These are phyloP conservation scores for Channa striata DNA, from an alignment of 2,797 vertebrate genomes.

Conservation along the genomic window DNA sequence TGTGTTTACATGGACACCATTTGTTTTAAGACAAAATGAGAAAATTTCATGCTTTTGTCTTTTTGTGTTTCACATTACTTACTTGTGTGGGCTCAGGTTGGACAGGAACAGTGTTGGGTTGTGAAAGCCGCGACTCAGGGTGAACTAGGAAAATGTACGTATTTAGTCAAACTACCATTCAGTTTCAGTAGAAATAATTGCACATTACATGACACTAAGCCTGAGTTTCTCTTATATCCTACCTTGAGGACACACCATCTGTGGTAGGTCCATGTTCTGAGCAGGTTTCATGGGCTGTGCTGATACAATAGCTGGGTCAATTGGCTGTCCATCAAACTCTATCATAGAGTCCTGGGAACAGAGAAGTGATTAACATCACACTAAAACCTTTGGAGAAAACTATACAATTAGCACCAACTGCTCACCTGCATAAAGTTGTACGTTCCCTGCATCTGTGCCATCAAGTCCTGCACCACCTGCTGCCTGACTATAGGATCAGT, in stretches of 20 bases:
- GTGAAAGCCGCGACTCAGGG: slow-evolving; percentile 91
- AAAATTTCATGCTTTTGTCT: background rate
- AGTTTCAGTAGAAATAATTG: background rate
- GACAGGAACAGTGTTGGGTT: slow-evolving; percentile 90
- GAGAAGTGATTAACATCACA: slow-evolving; percentile 2
- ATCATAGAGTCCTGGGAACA: slow-evolving; percentile 93
- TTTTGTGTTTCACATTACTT: slow-evolving; percentile 39
- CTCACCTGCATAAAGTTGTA: slow-evolving; percentile 99
- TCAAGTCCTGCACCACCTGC: slow-evolving; percentile 96
- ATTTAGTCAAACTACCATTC: slow-evolving; percentile 17
- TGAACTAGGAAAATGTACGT: slow-evolving; percentile 83
- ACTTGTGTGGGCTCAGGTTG: slow-evolving; percentile 95
- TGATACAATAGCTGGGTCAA: slow-evolving; percentile 97
- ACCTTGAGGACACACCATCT: slow-evolving; percentile 95
- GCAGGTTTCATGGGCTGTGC: slow-evolving; percentile 96
- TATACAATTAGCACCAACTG: background rate
- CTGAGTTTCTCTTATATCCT: slow-evolving; percentile 27
- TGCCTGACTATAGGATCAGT: slow-evolving; percentile 92
- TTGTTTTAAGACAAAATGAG: too few species aligned
- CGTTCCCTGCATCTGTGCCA: slow-evolving; percentile 98
- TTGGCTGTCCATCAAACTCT: slow-evolving; percentile 94
- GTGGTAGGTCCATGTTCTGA: slow-evolving; percentile 91
- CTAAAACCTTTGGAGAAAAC: background rate
- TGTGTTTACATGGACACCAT: too few species aligned
- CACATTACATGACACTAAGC: background rate